Conservation (phyloP, 2,888 invertebrate species). For the Marasmarcha lunaedactyla region DNA sequence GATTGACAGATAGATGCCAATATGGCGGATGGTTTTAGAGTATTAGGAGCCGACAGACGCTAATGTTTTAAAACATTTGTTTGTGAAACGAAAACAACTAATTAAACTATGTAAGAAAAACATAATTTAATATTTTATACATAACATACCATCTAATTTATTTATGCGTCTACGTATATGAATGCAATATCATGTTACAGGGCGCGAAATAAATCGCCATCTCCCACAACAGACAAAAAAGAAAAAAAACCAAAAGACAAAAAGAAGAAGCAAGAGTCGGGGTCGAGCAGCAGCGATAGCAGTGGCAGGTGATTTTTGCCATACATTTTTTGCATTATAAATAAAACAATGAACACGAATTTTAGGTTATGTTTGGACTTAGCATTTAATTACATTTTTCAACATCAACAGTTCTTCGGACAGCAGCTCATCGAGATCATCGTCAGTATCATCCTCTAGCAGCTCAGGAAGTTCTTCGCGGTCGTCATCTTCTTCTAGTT, state of each 20-base stretch:
- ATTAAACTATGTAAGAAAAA: too few relatives aligned
- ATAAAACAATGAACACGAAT: background rate
- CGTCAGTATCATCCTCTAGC: constrained; percentile 83
- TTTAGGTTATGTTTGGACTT: constrained; percentile 15
- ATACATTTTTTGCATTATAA: background rate
- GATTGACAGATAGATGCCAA: too few relatives aligned
- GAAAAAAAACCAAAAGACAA: constrained; percentile 73
- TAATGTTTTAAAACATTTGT: too few relatives aligned
- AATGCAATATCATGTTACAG: constrained; percentile 40
- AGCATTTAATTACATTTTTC: constrained; percentile 5
- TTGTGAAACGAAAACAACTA: too few relatives aligned
- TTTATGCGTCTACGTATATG: too few relatives aligned
- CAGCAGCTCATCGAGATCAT: constrained; percentile 84
- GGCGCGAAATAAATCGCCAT: constrained; percentile 81
- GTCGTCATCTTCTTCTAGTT: constrained; percentile 73
- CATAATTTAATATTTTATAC: too few relatives aligned
- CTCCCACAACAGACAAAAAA: constrained; percentile 77
- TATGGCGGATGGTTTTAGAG: too few relatives aligned
- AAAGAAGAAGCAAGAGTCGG: constrained; percentile 79
- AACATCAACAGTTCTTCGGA: constrained; percentile 76
- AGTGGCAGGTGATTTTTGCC: constrained; percentile 72
- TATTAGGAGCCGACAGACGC: too few relatives aligned
- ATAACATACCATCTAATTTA: too few relatives aligned
- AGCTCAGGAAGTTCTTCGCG: constrained; percentile 74
- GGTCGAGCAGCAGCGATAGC: constrained; percentile 84